Percentiles rank a stretch among this genome's conserved stretches.
phyloP scores from a whole-genome alignment of 2,797 vertebrate genomes.

The Tamandua tetradactyla region DNA sequence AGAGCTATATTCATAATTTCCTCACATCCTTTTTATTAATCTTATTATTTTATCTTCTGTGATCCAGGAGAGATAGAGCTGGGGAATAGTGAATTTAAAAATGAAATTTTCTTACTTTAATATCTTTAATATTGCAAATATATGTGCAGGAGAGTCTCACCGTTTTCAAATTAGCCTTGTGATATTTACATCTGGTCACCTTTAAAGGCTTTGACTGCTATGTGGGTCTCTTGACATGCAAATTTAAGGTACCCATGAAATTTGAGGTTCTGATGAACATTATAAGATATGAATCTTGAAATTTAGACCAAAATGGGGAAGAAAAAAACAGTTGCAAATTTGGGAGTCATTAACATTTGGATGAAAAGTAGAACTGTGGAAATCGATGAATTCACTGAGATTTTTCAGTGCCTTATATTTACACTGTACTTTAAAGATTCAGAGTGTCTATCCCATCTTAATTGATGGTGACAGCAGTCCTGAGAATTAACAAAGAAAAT shows the following conservation, averaged over 20 bases:
- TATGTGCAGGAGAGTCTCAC: no score
- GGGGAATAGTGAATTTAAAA: neutral
- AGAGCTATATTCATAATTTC: neutral
- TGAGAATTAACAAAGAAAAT: neutral
- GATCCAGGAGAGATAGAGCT: neutral
- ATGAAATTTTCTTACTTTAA: neutral
- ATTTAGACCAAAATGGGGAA: neutral
- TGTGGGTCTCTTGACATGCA: neutral
- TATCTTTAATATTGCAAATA: neutral
- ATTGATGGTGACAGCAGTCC: neutral
- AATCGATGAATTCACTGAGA: neutral
- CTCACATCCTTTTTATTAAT: neutral
- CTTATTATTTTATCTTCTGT: neutral
- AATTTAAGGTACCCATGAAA: neutral
- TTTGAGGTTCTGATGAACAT: neutral
- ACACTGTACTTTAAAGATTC: accelerated
- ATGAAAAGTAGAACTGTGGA: neutral
- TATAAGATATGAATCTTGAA: neutral
- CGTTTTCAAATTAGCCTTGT: neutral
- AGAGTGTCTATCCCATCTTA: no score
- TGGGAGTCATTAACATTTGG: neutral
- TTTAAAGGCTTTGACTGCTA: neutral
- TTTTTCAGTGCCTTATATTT: neutral
- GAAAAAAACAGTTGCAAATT: neutral
- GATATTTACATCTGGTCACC: neutral